Evolutionary conservation across 1,140 invertebrate genomes (phyloP).

Genomic region (Cyphomyrmex costatus): DNA sequence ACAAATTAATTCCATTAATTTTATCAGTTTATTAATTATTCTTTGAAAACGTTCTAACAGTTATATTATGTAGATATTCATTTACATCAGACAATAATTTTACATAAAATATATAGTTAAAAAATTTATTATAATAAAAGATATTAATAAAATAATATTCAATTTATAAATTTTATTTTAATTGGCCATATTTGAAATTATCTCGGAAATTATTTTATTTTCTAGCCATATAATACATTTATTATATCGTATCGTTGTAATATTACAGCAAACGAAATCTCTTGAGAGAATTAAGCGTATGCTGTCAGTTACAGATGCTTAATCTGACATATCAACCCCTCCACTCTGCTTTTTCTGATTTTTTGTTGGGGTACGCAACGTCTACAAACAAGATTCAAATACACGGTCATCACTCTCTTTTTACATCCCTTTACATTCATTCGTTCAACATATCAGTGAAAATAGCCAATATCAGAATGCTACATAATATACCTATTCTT

Average conservation of each 20-base stretch:
- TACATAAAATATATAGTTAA: not conserved
- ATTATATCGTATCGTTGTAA: not conserved
- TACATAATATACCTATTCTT: not conserved
- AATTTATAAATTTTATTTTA: conserved; percentile 19
- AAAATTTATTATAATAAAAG: not conserved
- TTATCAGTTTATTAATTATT: not conserved
- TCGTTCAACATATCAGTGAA: conserved; percentile 10
- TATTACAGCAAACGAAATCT: conserved; percentile 34
- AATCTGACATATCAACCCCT: conserved; percentile 57
- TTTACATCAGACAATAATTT: conserved; percentile 4
- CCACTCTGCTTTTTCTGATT: conserved; percentile 40
- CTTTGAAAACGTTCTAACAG: not conserved
- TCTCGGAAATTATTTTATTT: conserved; percentile 2
- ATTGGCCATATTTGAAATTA: not conserved
- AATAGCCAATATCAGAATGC: not conserved
- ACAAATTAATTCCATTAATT: conserved; percentile 2
- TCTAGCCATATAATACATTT: not conserved
- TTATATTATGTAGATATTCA: not conserved
- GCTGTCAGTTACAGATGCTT: conserved; percentile 53
- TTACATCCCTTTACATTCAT: conserved; percentile 41
- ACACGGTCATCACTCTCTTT: conserved; percentile 13
- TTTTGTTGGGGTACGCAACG: conserved; percentile 17
- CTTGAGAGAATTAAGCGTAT: conserved; percentile 32
- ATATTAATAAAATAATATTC: not conserved
- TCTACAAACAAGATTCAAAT: conserved; percentile 59